A percentile compares a stretch with the other conserved stretches of the same genome.
phyloP scores from a whole-genome alignment of 2,113 vertebrate genomes.

The Calonectris borealis region DNA sequence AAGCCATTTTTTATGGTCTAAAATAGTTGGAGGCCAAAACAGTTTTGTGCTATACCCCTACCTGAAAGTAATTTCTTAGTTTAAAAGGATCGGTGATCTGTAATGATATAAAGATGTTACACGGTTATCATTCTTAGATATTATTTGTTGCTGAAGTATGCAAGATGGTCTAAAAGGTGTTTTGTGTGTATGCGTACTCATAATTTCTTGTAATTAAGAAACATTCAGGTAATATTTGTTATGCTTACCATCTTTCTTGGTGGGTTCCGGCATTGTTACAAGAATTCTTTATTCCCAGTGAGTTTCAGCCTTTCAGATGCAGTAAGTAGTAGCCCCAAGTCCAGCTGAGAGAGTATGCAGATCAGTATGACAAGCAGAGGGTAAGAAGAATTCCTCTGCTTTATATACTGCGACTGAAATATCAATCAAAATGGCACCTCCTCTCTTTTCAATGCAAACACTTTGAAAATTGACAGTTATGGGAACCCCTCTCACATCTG shows the following conservation, averaged over 20 bases:
- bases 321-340: slow-evolving; percentile 66
- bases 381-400: slow-evolving; percentile 63
- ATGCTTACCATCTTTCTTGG: slow-evolving; percentile 79
- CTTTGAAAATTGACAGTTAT: slow-evolving; percentile 76
- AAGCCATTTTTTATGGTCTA: background rate
- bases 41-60: background rate
- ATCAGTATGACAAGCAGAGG: slow-evolving; percentile 73
- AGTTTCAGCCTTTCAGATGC: slow-evolving; percentile 50
- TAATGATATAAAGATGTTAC: background rate
- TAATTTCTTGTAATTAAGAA: background rate
- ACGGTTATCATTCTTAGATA: background rate
- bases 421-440: slow-evolving; percentile 77
- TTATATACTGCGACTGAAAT: slow-evolving; percentile 72
- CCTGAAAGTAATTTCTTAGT: background rate
- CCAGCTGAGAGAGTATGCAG: slow-evolving; percentile 62
- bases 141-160: background rate
- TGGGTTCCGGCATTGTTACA: slow-evolving; percentile 81
- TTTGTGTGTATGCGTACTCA: background rate
- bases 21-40: background rate
- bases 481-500: slow-evolving; percentile 79
- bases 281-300: slow-evolving; percentile 69
- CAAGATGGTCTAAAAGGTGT: background rate
- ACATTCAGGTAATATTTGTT: background rate
- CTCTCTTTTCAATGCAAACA: slow-evolving; percentile 72
- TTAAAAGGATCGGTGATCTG: background rate